Evolutionary conservation across 2,797 vertebrate genomes (phyloP), one percentile per base, ranked within the genome.

Genomic region (Sus cebifrons): DNA sequence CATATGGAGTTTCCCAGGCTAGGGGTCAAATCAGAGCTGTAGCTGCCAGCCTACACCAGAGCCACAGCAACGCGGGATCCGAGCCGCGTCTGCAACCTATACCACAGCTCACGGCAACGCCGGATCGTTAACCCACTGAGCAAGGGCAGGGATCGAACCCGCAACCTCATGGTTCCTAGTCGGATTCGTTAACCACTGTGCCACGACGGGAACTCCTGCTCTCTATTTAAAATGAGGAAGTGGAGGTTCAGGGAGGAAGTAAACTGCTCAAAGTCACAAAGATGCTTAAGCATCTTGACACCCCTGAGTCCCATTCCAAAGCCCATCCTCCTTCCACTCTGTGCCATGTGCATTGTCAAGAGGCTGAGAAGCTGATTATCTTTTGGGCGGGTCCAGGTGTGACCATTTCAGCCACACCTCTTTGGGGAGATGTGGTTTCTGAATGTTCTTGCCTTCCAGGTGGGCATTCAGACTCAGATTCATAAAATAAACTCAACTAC

Each of bases 231-330:
- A 92, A 54, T 90, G 62, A 81, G 52, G 74, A 82, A 68, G 67
- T 62, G 67, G 40, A 93, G 62, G 21, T 56, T 62, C n/a, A 60
- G 29, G 86, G 29, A 67, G 27, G 67, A 90, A 81, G n/a, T 60
- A 74, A 86, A 90, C 67, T 86, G 27, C 75, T 86, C 60, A 62
- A 44, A 75, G 60, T 81, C 82, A 82, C n/a, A 82, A 86, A 81
- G n/a, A 84, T 20, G 40, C 15, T 60, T 65, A 68, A 40, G 29
- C 74, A 67, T 14, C 44, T 49, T 62, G 12, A 18, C 36, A 74
- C 67, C 13, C 67, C 13, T 17, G 15, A 27, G 29, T 56, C 20
- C 54, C n/a, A 36, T 54, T 44, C 70, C 49, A 49, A 77, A 84
- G 78, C 23, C 25, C 12, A 4, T 65, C 2, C 4, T 44, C 21